These are phyloP conservation scores for Bovichtus diacanthus DNA, from an alignment of 2,797 vertebrate species.

Conservation along the genomic window DNA sequence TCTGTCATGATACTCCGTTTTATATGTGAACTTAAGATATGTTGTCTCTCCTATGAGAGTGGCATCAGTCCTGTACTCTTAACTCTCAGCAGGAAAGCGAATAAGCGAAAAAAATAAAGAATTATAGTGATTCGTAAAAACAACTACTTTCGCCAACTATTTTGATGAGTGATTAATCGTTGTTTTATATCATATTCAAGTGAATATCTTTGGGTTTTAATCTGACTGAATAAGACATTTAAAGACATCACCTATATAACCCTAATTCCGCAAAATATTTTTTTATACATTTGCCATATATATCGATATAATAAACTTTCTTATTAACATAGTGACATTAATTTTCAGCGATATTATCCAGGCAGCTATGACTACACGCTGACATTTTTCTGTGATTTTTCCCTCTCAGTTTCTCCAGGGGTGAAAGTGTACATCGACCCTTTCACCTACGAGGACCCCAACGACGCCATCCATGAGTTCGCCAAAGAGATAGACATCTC, in stretches of 20 bases:
- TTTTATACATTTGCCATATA: neutral
- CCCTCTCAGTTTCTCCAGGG: constrained; percentile 90
- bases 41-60: too few relatives aligned
- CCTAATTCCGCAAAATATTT: too few relatives aligned
- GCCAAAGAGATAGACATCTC: constrained; percentile 99
- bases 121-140: too few relatives aligned
- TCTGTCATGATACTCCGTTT: neutral
- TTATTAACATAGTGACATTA: neutral
- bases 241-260: too few relatives aligned
- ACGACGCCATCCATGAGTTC: constrained; percentile 97
- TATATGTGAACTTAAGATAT: neutral
- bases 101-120: neutral
- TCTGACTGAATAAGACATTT: too few relatives aligned
- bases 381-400: neutral
- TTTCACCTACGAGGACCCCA: constrained; percentile 98
- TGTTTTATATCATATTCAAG: too few relatives aligned
- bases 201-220: too few relatives aligned
- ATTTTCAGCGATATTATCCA: neutral
- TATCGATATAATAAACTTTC: neutral
- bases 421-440: constrained; percentile 99
- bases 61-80: neutral
- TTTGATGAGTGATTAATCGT: too few relatives aligned
- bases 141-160: too few relatives aligned
- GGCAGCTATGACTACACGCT: neutral
- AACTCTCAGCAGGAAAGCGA: neutral